A percentile compares a stretch with the other conserved stretches of the same genome.
These are phyloP conservation scores for Nymphalis io DNA, from an alignment of 1,140 invertebrate species.

Conservation along the genomic window DNA sequence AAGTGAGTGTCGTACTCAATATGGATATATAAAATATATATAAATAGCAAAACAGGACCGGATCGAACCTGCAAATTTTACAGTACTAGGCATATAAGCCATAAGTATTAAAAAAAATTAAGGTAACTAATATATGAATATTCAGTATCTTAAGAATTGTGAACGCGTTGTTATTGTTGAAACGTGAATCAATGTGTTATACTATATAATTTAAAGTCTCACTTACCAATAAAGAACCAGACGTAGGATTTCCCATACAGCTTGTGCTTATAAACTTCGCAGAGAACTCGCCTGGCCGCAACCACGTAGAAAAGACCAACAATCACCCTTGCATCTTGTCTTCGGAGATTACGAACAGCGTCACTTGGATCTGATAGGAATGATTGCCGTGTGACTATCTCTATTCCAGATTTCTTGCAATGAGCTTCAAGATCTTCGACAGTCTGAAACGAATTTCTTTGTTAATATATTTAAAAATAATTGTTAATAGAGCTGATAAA, in stretches of 20 bases:
- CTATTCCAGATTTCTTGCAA: slow-evolving; percentile 95
- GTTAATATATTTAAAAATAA: neutral
- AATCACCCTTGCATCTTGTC: slow-evolving; percentile 97
- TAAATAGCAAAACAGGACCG: no score
- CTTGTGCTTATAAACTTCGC: slow-evolving; percentile 97
- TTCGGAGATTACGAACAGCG: slow-evolving; percentile 95
- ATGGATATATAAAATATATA: no score
- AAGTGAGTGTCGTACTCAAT: no score
- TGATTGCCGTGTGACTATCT: slow-evolving; percentile 97
- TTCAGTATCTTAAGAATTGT: no score
- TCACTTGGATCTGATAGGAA: slow-evolving; percentile 98
- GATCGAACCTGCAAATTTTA: no score
- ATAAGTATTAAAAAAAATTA: no score
- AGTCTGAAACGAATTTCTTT: slow-evolving; percentile 83
- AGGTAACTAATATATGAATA: no score
- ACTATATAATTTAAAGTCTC: no score
- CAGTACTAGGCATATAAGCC: no score
- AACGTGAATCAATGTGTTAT: no score
- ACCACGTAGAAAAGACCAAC: slow-evolving; percentile 99
- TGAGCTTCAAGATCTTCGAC: slow-evolving; percentile 97
- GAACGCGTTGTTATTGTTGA: no score
- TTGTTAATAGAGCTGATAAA: no score
- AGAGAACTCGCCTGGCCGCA: slow-evolving; percentile 96
- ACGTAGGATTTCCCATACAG: slow-evolving; percentile 98
- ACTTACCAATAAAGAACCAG: slow-evolving; percentile 99